Evolutionary conservation across 1,140 invertebrate genomes (phyloP).

Genomic region (Rhopalosiphum maidis): DNA sequence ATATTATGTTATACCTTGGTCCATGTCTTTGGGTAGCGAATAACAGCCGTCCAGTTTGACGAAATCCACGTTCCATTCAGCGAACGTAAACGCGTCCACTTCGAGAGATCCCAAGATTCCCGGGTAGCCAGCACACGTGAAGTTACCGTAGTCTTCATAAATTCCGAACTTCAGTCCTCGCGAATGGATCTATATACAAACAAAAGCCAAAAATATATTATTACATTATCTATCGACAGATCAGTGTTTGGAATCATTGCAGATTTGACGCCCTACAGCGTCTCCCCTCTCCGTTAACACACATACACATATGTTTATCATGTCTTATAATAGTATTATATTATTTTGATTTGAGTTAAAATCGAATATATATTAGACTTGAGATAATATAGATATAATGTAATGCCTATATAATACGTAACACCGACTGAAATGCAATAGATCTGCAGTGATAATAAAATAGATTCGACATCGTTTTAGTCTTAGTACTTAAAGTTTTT

Average conservation of each 20-base stretch:
- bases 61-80: slow-evolving; percentile 88
- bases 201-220: neutral
- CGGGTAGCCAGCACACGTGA: slow-evolving; percentile 85
- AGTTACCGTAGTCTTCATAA: slow-evolving; percentile 85
- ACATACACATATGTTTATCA: neutral
- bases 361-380: neutral
- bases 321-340: no score
- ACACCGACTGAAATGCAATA: neutral
- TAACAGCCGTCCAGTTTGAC: slow-evolving; percentile 90
- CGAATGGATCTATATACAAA: slow-evolving; percentile 72
- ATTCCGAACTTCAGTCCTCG: slow-evolving; percentile 86
- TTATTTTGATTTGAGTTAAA: neutral
- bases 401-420: neutral
- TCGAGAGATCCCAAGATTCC: slow-evolving; percentile 78
- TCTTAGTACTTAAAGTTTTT: neutral
- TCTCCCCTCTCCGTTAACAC: neutral
- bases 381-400: neutral
- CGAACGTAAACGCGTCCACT: slow-evolving; percentile 83
- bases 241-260: neutral
- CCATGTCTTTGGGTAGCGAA: slow-evolving; percentile 69
- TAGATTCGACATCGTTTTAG: neutral
- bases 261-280: neutral
- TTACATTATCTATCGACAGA: neutral
- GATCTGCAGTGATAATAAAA: neutral
- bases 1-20: slow-evolving; percentile 65